Evolutionary conservation across 2,797 vertebrate species (phyloP).

Genomic region (Enteromius thamalakanensis): DNA sequence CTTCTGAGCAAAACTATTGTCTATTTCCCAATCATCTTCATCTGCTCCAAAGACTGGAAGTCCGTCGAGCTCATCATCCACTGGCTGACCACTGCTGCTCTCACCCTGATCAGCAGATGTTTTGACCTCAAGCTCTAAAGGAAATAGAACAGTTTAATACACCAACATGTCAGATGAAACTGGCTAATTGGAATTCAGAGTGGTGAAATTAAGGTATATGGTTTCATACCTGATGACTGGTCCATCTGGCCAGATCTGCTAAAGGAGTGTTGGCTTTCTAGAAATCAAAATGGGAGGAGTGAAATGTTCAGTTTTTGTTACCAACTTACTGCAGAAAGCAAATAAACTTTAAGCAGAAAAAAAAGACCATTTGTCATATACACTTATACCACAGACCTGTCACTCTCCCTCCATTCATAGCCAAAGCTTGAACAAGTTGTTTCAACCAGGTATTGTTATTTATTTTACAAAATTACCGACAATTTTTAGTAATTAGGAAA

Average conservation of each 20-base stretch:
- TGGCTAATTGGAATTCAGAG: background rate
- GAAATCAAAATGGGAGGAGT: background rate
- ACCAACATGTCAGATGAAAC: background rate
- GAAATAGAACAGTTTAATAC: background rate
- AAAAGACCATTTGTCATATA: background rate
- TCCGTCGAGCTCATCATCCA: constrained; percentile 60
- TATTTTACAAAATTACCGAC: too few species aligned
- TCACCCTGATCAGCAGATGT: constrained; percentile 8
- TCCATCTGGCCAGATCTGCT: constrained; percentile 17
- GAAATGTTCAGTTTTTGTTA: background rate
- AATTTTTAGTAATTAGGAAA: too few species aligned
- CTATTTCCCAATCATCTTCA: constrained; percentile 55
- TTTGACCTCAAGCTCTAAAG: constrained; percentile 17
- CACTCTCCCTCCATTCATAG: too few species aligned
- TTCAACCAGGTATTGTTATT: too few species aligned
- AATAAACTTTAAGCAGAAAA: background rate
- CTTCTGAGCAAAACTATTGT: constrained; percentile 42
- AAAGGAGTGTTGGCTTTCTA: constrained; percentile 4
- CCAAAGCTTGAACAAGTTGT: too few species aligned
- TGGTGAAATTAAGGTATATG: background rate
- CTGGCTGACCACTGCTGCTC: constrained; percentile 12
- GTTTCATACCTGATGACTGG: constrained; percentile 34
- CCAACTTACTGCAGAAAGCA: background rate
- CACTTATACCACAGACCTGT: too few species aligned
- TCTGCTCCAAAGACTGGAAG: constrained; percentile 58